Evolutionary conservation across 2,888 invertebrate species (phyloP).

Genomic region (Sarcophaga subvicina): DNA sequence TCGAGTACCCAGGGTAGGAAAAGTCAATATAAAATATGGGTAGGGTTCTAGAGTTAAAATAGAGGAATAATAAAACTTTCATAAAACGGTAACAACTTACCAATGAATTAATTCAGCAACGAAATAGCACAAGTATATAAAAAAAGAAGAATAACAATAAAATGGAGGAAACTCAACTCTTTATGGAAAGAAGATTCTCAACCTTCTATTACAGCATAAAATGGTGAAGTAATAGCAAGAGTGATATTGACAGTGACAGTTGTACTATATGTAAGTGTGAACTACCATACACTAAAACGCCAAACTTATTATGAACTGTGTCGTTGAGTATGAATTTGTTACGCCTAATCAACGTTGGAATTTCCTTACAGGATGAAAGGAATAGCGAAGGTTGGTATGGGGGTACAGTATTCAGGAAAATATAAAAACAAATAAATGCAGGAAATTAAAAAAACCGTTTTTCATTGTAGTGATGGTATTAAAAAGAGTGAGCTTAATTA

Average conservation of each 20-base stretch:
- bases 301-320: constrained; percentile 13
- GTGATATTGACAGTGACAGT: not conserved
- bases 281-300: not conserved
- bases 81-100: too few species aligned
- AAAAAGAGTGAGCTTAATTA: constrained; percentile 6
- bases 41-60: too few species aligned
- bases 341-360: constrained; percentile 65
- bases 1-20: too few species aligned
- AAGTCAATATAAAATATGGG: too few species aligned
- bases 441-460: not conserved
- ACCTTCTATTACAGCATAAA: constrained; percentile 15
- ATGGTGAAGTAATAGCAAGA: not conserved
- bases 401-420: constrained; percentile 45
- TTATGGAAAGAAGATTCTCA: constrained; percentile 11
- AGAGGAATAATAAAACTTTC: too few species aligned
- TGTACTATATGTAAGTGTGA: too few species aligned
- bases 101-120: not conserved
- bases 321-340: constrained; percentile 49
- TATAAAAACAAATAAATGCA: not conserved
- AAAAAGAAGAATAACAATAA: not conserved
- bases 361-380: constrained; percentile 59
- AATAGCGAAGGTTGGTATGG: constrained; percentile 28
- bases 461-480: constrained; percentile 27
- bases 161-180: constrained; percentile 29
- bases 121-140: not conserved